Evolutionary conservation across 1,140 invertebrate genomes (phyloP).

Genomic region (Anoplolepis gracilipes): DNA sequence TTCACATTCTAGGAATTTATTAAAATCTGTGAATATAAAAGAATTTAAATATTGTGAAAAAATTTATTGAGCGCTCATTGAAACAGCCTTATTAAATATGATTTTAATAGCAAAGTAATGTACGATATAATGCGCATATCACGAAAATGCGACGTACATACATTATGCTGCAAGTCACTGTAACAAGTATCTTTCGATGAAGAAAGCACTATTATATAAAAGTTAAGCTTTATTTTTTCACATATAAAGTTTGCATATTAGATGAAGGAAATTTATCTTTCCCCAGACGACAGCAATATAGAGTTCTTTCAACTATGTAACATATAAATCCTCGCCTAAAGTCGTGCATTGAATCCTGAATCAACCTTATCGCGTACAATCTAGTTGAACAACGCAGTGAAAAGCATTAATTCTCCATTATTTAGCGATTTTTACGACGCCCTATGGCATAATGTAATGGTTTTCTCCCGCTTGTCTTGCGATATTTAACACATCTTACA

Average conservation of each 20-base stretch:
- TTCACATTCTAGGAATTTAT: too few relatives aligned
- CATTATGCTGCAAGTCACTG: conserved; percentile 15
- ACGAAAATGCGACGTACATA: background rate
- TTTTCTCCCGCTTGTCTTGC: background rate
- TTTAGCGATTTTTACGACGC: conserved; percentile 4
- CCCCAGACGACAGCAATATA: conserved; percentile 13
- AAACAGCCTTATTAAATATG: background rate
- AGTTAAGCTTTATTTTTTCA: conserved; percentile 27
- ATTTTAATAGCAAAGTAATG: background rate
- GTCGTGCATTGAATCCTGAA: conserved; percentile 15
- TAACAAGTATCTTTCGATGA: conserved; percentile 28
- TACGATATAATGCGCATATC: conserved; percentile 17
- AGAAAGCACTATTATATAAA: conserved; percentile 29
- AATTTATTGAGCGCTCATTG: too few relatives aligned
- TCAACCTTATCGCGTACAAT: conserved; percentile 39
- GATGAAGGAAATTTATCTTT: conserved; percentile 43
- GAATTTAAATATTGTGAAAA: too few relatives aligned
- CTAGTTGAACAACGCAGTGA: background rate
- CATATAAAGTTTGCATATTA: background rate
- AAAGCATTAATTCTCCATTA: conserved; percentile 15
- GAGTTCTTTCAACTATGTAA: conserved; percentile 5
- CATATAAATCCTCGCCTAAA: conserved; percentile 32
- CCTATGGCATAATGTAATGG: background rate
- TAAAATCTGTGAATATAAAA: too few relatives aligned
- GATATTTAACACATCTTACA: background rate